These are phyloP conservation scores for Sisyra nigra DNA, from an alignment of 2,888 invertebrate species.

Conservation along the genomic window DNA sequence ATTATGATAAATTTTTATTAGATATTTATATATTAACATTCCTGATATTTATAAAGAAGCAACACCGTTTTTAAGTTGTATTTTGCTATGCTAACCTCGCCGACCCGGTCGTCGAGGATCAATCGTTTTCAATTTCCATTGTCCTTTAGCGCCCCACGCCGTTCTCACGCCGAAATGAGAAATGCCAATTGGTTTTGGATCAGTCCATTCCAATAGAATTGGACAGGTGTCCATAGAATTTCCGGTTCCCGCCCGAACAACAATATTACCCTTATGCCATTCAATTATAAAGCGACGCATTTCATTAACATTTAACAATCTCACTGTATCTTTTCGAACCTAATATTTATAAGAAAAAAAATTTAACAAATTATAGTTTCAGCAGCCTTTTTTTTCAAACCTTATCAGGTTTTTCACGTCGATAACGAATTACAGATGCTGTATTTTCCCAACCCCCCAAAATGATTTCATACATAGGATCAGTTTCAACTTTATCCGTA, in stretches of 20 bases:
- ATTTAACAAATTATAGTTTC: slow-evolving; percentile 14
- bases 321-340: slow-evolving; percentile 40
- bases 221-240: slow-evolving; percentile 17
- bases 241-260: slow-evolving; percentile 28
- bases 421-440: slow-evolving; percentile 44
- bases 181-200: slow-evolving; percentile 39
- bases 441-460: slow-evolving; percentile 53
- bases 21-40: too few relatives aligned
- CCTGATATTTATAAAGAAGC: too few relatives aligned
- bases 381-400: slow-evolving; percentile 21
- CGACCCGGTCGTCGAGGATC: slow-evolving; percentile 10
- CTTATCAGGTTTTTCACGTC: slow-evolving; percentile 45
- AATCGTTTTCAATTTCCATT: slow-evolving; percentile 36
- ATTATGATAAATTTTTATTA: too few relatives aligned
- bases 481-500: slow-evolving; percentile 33
- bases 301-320: slow-evolving; percentile 37
- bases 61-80: too few relatives aligned
- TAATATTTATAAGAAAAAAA: slow-evolving; percentile 18
- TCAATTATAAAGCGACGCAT: slow-evolving; percentile 37
- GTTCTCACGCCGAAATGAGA: slow-evolving; percentile 46
- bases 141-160: slow-evolving; percentile 45
- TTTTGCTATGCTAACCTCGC: background rate
- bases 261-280: slow-evolving; percentile 37
- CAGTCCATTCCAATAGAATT: slow-evolving; percentile 40
- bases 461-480: slow-evolving; percentile 48